Evolutionary conservation across 2,888 invertebrate species (phyloP).

Genomic region (Leucoma salicis): DNA sequence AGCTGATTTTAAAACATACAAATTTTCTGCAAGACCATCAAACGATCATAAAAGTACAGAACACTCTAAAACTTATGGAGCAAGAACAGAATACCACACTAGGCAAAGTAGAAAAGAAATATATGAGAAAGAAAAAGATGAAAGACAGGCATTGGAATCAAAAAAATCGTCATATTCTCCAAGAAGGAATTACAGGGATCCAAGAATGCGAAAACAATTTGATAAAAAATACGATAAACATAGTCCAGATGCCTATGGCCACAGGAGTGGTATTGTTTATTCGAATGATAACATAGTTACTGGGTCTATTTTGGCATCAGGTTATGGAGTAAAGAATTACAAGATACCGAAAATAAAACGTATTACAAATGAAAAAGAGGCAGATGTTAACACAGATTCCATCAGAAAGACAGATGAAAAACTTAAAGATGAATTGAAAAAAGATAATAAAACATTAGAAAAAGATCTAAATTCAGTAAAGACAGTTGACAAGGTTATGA

Average conservation of each 20-base stretch:
- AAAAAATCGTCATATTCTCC: constrained; percentile 41
- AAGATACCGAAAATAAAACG: constrained; percentile 77
- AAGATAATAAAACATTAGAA: constrained; percentile 10
- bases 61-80: constrained; percentile 11
- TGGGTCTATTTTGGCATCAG: constrained; percentile 60
- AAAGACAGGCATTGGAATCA: constrained; percentile 2
- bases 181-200: constrained; percentile 57
- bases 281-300: constrained; percentile 69
- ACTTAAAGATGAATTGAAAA: constrained; percentile 3
- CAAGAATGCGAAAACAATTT: constrained; percentile 45
- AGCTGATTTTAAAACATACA: constrained; percentile 59
- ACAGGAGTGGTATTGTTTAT: constrained; percentile 62
- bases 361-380: constrained; percentile 10
- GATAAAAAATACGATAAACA: constrained; percentile 28
- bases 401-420: constrained; percentile 6
- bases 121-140: constrained; percentile 16
- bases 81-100: constrained; percentile 19
- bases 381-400: neutral
- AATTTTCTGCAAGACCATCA: constrained; percentile 25
- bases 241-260: constrained; percentile 25
- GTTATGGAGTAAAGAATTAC: constrained; percentile 72
- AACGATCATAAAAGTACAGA: constrained; percentile 9
- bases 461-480: constrained; percentile 2
- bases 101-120: constrained; percentile 34
- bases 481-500: neutral